These are phyloP conservation scores for Delichon dasypus DNA, from an alignment of 2,797 vertebrate genomes.

Conservation along the genomic window DNA sequence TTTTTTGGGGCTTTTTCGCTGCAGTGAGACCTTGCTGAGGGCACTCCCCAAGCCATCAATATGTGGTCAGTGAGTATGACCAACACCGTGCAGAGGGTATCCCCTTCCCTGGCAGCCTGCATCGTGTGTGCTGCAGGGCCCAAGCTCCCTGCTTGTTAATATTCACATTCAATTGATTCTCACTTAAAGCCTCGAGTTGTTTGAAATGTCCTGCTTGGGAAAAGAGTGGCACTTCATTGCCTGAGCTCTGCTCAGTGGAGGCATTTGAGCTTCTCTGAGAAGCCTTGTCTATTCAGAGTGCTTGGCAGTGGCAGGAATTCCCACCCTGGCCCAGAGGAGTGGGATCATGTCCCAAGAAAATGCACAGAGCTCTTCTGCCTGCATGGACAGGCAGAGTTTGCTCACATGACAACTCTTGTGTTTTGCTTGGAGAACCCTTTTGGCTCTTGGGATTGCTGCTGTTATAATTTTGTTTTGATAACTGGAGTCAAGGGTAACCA, in stretches of 20 bases:
- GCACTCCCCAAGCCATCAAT: not conserved
- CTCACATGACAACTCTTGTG: not conserved
- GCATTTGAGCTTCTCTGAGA: not conserved
- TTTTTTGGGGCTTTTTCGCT: fast-evolving
- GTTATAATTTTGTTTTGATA: slow-evolving; percentile 48
- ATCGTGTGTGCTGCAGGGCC: not conserved
- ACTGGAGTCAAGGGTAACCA: slow-evolving; percentile 33
- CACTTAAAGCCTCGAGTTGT: not conserved
- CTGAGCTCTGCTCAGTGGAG: not conserved
- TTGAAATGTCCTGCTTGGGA: not conserved
- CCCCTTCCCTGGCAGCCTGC: not conserved
- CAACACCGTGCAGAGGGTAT: not conserved
- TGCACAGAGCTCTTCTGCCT: not conserved
- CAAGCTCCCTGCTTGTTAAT: not conserved
- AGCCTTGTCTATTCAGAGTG: not conserved
- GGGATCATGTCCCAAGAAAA: not conserved
- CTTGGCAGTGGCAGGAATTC: not conserved
- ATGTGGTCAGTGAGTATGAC: not conserved
- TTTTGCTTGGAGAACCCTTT: slow-evolving; percentile 33
- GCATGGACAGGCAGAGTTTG: fast-evolving
- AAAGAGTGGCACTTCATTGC: not conserved
- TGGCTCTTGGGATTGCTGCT: not conserved
- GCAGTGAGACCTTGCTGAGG: not conserved
- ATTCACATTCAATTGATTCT: not conserved
- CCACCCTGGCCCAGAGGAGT: not conserved